phyloP scores from a whole-genome alignment of 2,113 vertebrate species.

The Limanda limanda region DNA sequence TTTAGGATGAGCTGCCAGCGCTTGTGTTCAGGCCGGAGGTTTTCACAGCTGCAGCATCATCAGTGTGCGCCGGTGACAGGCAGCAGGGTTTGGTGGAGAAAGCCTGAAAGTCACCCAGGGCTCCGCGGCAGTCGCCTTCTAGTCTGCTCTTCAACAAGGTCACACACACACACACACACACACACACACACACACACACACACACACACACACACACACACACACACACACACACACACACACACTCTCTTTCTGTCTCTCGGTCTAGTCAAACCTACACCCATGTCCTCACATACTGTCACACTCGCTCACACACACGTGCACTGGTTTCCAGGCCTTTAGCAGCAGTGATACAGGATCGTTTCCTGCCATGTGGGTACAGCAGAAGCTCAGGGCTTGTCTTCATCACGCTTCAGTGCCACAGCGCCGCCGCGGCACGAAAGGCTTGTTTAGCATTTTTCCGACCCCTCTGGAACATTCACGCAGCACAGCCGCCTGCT shows the following conservation, averaged over 20 bases:
- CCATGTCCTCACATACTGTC: not conserved
- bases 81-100: constrained; percentile 30
- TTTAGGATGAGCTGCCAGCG: constrained; percentile 23
- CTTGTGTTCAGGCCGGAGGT: constrained; percentile 1
- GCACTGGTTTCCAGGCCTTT: constrained; percentile 13
- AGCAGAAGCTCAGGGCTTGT: constrained; percentile 45
- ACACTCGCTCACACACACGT: not conserved
- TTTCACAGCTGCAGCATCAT: constrained; percentile 57
- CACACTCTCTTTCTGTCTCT: not conserved
- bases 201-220: too few species aligned
- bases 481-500: not conserved
- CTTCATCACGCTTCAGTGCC: constrained; percentile 38
- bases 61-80: constrained; percentile 51
- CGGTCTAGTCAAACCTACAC: not conserved
- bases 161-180: constrained; percentile 4
- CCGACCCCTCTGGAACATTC: constrained; percentile 35
- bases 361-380: constrained; percentile 54
- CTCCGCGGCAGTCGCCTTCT: constrained; percentile 35
- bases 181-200: not conserved
- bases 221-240: too few species aligned
- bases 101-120: constrained; percentile 63
- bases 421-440: constrained; percentile 18
- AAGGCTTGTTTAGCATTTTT: constrained; percentile 48
- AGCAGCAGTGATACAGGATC: constrained; percentile 56
- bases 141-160: constrained; percentile 59